Conservation (phyloP, 2,113 vertebrate species). For the Platichthys stellatus region DNA sequence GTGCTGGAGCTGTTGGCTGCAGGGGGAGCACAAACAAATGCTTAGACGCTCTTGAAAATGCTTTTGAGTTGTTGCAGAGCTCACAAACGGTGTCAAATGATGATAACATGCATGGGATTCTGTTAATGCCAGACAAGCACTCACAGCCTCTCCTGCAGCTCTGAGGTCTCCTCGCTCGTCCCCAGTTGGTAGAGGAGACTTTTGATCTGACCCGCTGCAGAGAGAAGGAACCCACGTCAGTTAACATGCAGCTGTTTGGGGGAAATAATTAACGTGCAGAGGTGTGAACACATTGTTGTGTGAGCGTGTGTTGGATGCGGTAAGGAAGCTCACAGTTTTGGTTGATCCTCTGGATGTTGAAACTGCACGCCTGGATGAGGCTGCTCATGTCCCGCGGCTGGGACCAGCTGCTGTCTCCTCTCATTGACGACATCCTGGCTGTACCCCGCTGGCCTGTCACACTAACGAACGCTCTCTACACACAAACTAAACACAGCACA, state of each 20-base stretch:
- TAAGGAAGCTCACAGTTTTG: slow-evolving; percentile 86
- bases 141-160: slow-evolving; percentile 90
- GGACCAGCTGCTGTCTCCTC: slow-evolving; percentile 68
- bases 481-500: background rate
- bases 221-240: background rate
- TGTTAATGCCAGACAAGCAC: slow-evolving; percentile 50
- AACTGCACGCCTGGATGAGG: slow-evolving; percentile 89
- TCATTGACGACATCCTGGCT: slow-evolving; percentile 68
- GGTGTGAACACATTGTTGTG: background rate
- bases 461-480: background rate
- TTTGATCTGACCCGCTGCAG: slow-evolving; percentile 89
- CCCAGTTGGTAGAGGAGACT: slow-evolving; percentile 90
- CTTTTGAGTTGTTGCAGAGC: background rate
- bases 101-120: background rate
- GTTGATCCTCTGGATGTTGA: slow-evolving; percentile 90
- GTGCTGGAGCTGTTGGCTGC: slow-evolving; percentile 92
- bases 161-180: slow-evolving; percentile 88
- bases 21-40: background rate
- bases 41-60: background rate
- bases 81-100: background rate
- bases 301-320: background rate
- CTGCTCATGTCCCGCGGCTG: slow-evolving; percentile 82
- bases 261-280: background rate
- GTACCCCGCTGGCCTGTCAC: background rate
- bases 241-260: too few species aligned